Evolutionary conservation across 2,888 invertebrate genomes (phyloP).

Genomic region (Conchocele bisecta): DNA sequence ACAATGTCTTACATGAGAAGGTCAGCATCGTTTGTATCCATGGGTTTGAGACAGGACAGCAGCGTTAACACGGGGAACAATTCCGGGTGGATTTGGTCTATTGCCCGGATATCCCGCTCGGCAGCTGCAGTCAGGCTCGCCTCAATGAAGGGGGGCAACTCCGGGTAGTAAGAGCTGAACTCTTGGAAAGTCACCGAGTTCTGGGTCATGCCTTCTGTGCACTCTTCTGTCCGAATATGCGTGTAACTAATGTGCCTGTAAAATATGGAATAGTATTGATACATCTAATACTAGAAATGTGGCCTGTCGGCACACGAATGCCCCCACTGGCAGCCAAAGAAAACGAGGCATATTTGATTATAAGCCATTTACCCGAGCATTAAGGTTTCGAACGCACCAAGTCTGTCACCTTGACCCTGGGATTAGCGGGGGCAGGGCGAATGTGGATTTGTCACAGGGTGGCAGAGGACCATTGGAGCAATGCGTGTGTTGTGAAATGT

Average conservation of each 20-base stretch:
- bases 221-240: conserved; percentile 88
- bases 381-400: no score
- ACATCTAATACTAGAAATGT: no score
- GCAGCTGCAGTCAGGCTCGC: conserved; percentile 69
- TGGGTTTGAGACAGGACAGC: conserved; percentile 81
- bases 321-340: no score
- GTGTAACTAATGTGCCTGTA: conserved; percentile 87
- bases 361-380: no score
- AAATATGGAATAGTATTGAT: no score
- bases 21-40: conserved; percentile 23
- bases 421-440: no score
- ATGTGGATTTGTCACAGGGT: no score
- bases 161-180: conserved; percentile 84
- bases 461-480: no score
- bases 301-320: no score
- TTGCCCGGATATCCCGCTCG: conserved; percentile 50
- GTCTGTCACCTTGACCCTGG: no score
- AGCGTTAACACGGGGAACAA: conserved; percentile 83
- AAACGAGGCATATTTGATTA: no score
- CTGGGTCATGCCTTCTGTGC: conserved; percentile 74
- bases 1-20: conserved; percentile 22
- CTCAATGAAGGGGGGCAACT: conserved; percentile 80
- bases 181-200: conserved; percentile 83
- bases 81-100: conserved; percentile 70
- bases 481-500: no score